Percentiles rank a stretch among this genome's conserved stretches.
phyloP scores from a whole-genome alignment of 2,797 vertebrate species.

The Mycteria americana region DNA sequence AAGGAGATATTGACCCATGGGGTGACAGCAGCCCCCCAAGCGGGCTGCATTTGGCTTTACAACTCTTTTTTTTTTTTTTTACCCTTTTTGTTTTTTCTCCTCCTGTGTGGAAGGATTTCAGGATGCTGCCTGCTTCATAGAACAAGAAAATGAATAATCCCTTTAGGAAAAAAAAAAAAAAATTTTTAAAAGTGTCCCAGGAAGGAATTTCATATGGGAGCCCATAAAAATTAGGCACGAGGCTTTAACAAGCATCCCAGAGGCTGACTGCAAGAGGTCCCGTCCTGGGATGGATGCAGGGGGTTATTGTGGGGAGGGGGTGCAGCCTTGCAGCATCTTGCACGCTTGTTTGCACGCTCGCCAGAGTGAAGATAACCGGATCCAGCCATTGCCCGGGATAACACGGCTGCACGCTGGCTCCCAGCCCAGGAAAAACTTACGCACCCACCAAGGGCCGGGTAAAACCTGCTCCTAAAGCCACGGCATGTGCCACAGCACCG shows the following conservation, averaged over 20 bases:
- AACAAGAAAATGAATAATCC: not conserved
- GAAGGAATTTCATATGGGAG: not conserved
- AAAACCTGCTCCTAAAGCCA: not conserved
- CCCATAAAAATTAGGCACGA: not conserved
- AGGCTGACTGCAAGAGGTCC: not conserved
- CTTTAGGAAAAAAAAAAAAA: too few relatives aligned
- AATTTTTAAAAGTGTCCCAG: not conserved
- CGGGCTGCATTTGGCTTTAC: not conserved
- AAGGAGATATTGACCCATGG: fast-evolving
- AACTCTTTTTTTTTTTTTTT: not conserved
- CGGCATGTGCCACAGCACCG: not conserved
- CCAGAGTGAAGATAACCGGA: not conserved
- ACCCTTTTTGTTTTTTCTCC: not conserved
- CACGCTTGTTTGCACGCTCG: not conserved
- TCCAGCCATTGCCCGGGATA: not conserved
- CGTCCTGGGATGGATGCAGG: fast-evolving
- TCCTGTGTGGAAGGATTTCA: not conserved
- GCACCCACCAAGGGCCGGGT: not conserved
- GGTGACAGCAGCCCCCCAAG: not conserved
- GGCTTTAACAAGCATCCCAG: not conserved
- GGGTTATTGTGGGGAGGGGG: not conserved
- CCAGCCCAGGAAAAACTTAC: not conserved
- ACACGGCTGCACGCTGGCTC: not conserved
- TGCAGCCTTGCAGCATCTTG: not conserved
- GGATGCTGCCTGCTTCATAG: not conserved